Conservation (phyloP, 2,888 invertebrate genomes). For the Hirtodrosophila trivittata region DNA sequence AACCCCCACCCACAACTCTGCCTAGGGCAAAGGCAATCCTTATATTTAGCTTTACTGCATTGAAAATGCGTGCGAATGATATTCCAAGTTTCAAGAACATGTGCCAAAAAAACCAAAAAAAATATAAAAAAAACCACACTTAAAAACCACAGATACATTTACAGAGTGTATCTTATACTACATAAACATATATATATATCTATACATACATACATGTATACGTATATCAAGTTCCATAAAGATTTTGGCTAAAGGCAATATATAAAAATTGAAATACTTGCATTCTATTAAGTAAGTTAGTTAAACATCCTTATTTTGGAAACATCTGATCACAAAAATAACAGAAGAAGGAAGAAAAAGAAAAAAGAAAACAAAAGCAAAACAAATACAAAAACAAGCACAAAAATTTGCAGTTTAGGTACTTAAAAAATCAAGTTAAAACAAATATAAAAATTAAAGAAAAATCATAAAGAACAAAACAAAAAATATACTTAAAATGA, state of each 20-base stretch:
- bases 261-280: constrained; percentile 40
- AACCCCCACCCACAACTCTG: constrained; percentile 19
- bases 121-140: too few species aligned
- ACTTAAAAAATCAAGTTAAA: constrained; percentile 34
- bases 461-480: constrained; percentile 42
- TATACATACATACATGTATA: constrained; percentile 15
- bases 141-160: constrained; percentile 18
- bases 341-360: constrained; percentile 40
- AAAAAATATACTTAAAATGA: constrained; percentile 56
- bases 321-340: constrained; percentile 83
- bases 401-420: constrained; percentile 70
- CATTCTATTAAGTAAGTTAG: constrained; percentile 62
- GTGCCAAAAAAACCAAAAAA: constrained; percentile 71
- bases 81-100: constrained; percentile 60
- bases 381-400: constrained; percentile 40
- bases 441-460: constrained; percentile 33
- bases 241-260: constrained; percentile 41
- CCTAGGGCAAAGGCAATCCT: constrained; percentile 43
- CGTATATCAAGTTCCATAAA: constrained; percentile 44
- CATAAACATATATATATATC: constrained; percentile 3
- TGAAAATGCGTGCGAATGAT: constrained; percentile 71
- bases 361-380: constrained; percentile 43
- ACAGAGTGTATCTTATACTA: constrained; percentile 28
- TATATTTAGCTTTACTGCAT: constrained; percentile 64
- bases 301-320: constrained; percentile 82